A percentile compares a stretch with the other conserved stretches of the same genome.
phyloP scores from a whole-genome alignment of 2,888 invertebrate genomes.

The Zaprionus bogoriensis region DNA sequence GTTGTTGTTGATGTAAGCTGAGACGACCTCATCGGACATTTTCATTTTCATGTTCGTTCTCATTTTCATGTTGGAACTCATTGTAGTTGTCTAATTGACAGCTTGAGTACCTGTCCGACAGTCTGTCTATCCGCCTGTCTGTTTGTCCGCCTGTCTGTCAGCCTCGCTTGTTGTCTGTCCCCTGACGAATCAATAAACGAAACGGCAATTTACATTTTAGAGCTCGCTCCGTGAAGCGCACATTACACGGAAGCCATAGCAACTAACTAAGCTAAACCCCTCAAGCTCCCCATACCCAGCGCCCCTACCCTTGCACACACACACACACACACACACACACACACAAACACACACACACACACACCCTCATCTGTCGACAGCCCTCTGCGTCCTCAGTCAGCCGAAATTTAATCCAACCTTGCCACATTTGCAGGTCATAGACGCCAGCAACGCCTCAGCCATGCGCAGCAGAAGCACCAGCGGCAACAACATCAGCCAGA shows the following conservation, averaged over 20 bases:
- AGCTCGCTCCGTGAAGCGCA: slow-evolving; percentile 20
- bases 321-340: neutral
- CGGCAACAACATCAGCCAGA: slow-evolving; percentile 43
- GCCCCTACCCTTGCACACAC: neutral
- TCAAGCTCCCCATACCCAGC: neutral
- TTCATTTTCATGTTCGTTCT: slow-evolving; percentile 16
- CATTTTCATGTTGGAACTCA: neutral
- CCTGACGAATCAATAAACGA: slow-evolving; percentile 54
- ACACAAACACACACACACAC: neutral
- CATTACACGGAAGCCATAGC: slow-evolving; percentile 44
- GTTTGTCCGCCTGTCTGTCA: neutral
- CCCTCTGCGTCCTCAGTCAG: neutral
- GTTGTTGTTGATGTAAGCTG: slow-evolving; percentile 30
- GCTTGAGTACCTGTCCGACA: slow-evolving; percentile 36
- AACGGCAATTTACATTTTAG: slow-evolving; percentile 59
- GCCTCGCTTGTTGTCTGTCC: neutral
- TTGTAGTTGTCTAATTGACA: slow-evolving; percentile 47
- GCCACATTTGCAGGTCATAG: slow-evolving; percentile 68
- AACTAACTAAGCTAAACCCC: slow-evolving; percentile 20
- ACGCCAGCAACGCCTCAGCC: slow-evolving; percentile 52
- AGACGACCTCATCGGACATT: slow-evolving; percentile 56
- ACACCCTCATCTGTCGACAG: too few relatives aligned
- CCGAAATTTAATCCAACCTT: slow-evolving; percentile 47
- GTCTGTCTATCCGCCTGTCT: slow-evolving; percentile 6
- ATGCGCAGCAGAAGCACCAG: slow-evolving; percentile 51